Percentiles rank a stretch among this genome's conserved stretches.
These are phyloP conservation scores for Ornithoptera alexandrae DNA, from an alignment of 2,888 invertebrate genomes.

Conservation along the genomic window DNA sequence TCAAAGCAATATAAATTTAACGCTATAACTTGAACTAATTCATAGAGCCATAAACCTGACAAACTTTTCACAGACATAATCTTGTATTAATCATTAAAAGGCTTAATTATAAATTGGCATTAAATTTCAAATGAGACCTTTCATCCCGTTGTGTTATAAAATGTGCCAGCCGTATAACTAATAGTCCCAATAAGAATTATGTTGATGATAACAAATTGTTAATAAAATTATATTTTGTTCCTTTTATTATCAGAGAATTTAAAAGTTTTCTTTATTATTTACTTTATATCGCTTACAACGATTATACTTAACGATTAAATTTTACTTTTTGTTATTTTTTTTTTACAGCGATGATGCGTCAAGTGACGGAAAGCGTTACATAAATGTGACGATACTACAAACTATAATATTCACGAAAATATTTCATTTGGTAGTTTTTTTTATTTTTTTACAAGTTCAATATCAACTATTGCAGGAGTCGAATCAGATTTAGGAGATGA, in stretches of 20 bases:
- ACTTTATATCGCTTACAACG: too few species aligned
- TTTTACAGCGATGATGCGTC: too few species aligned
- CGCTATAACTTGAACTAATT: slow-evolving; percentile 2
- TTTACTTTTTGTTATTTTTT: too few species aligned
- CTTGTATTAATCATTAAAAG: slow-evolving; percentile 4
- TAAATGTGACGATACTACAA: not conserved
- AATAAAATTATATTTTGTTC: not conserved
- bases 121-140: slow-evolving; percentile 4
- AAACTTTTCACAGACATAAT: slow-evolving; percentile 7
- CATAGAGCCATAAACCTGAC: not conserved
- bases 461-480: too few species aligned
- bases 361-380: too few species aligned
- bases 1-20: not conserved
- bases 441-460: too few species aligned
- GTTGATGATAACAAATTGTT: not conserved
- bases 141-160: not conserved
- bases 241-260: too few species aligned
- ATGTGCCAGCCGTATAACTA: not conserved
- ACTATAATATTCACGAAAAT: not conserved
- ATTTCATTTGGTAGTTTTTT: too few species aligned
- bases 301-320: too few species aligned
- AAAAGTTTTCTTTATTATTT: too few species aligned
- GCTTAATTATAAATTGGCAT: slow-evolving; percentile 9
- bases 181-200: slow-evolving; percentile 3
- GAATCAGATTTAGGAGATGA: too few species aligned